Conservation (phyloP, 2,113 vertebrate species). For the Genyomyrus donnyi region DNA sequence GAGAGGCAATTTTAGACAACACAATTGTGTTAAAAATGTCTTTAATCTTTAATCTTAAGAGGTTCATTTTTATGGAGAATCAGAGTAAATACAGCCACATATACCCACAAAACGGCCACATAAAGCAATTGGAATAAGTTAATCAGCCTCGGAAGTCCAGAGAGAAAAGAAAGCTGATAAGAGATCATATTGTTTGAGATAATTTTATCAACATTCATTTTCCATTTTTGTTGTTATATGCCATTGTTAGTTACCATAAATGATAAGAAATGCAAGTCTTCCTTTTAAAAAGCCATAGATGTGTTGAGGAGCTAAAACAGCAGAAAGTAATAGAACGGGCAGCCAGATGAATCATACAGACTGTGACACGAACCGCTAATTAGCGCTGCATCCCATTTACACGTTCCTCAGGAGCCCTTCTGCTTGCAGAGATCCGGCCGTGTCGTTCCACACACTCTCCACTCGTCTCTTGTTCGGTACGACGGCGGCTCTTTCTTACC, state of each 20-base stretch:
- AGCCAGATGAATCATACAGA: not conserved
- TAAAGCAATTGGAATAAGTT: not conserved
- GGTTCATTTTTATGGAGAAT: not conserved
- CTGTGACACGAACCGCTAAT: constrained; percentile 26
- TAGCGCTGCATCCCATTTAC: constrained; percentile 42
- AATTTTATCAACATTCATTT: not conserved
- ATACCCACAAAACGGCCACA: not conserved
- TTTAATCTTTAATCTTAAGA: not conserved
- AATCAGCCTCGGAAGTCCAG: not conserved
- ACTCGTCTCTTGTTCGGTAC: not conserved
- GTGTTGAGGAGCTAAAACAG: not conserved
- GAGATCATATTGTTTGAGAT: not conserved
- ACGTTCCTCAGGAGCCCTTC: constrained; percentile 29
- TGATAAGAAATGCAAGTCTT: not conserved
- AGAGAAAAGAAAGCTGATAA: not conserved
- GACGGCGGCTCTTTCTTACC: not conserved
- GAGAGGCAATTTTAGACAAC: not conserved
- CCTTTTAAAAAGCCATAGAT: not conserved
- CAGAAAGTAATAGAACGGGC: not conserved
- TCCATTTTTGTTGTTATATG: not conserved
- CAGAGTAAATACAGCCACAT: not conserved
- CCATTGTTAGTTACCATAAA: not conserved
- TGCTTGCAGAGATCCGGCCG: not conserved
- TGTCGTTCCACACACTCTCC: not conserved
- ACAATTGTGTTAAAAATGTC: not conserved